A percentile compares a stretch with the other conserved stretches of the same genome.
Evolutionary conservation across 1,140 invertebrate species (phyloP).

Genomic region (Camponotus vicinus): DNA sequence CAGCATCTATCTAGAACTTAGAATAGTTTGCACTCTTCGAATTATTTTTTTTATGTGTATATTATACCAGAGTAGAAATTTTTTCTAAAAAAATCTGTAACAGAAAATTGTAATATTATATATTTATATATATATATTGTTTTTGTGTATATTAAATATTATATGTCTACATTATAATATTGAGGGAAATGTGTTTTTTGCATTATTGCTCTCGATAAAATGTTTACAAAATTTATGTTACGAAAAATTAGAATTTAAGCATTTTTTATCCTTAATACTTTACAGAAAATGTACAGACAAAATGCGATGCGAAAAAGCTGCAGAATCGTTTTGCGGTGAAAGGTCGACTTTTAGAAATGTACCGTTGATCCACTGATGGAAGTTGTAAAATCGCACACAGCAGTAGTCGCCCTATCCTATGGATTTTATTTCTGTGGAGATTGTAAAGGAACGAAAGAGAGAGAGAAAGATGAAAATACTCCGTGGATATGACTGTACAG

Average conservation of each 20-base stretch:
- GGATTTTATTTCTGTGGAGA: constrained; percentile 42
- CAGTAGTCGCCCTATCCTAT: constrained; percentile 46
- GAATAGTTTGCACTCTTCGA: neutral
- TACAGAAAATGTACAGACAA: constrained; percentile 23
- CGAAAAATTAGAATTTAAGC: constrained; percentile 33
- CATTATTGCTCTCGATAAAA: neutral
- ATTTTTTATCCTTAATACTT: constrained; percentile 38
- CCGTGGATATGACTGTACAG: constrained; percentile 85
- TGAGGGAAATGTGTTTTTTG: constrained; percentile 20
- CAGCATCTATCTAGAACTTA: constrained; percentile 14
- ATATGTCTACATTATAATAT: neutral
- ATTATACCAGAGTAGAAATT: neutral
- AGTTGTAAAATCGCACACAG: constrained; percentile 54
- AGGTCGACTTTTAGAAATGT: constrained; percentile 18
- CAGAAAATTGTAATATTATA: constrained; percentile 15
- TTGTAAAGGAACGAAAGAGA: constrained; percentile 56
- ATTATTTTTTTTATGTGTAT: constrained; percentile 1
- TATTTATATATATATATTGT: neutral
- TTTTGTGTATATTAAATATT: constrained; percentile 13
- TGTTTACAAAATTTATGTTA: constrained; percentile 23
- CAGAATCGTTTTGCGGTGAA: constrained; percentile 36
- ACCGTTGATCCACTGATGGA: constrained; percentile 2
- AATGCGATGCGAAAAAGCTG: constrained; percentile 42
- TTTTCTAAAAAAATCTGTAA: constrained; percentile 25
- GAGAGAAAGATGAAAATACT: constrained; percentile 75